Conservation (phyloP, 2,888 invertebrate species). For the Brachynemurus nebulosus region DNA sequence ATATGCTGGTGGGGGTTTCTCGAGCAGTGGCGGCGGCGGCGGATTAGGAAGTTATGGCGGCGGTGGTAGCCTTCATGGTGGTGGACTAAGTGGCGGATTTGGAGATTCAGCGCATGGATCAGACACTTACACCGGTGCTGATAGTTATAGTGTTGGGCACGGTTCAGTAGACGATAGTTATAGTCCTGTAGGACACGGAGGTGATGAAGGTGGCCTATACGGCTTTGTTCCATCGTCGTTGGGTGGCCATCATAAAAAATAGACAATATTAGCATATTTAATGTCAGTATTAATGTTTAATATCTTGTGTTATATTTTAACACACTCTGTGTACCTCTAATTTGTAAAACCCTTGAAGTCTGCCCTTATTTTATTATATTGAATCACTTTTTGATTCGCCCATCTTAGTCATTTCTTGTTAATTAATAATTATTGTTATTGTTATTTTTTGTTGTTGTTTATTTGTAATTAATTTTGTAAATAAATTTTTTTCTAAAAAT, state of each 20-base stretch:
- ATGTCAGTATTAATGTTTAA: not conserved
- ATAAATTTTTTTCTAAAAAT: too few species aligned
- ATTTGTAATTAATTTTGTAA: too few species aligned
- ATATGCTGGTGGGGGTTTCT: constrained; percentile 5
- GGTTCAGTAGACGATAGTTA: constrained; percentile 7
- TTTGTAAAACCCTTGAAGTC: too few species aligned
- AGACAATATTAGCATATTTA: not conserved
- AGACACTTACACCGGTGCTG: constrained; percentile 4
- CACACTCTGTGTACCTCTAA: too few species aligned
- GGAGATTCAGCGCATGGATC: not conserved
- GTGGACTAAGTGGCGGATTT: not conserved
- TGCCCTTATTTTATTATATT: too few species aligned
- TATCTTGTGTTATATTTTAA: not conserved
- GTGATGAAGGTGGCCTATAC: not conserved
- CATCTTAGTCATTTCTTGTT: too few species aligned
- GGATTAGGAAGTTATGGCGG: constrained; percentile 8
- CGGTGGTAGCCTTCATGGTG: not conserved
- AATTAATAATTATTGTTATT: too few species aligned
- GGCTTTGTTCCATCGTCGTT: not conserved
- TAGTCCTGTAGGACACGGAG: constrained; percentile 2
- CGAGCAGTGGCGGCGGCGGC: constrained; percentile 9
- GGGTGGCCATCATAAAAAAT: not conserved
- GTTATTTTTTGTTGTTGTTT: too few species aligned
- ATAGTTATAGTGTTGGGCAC: constrained; percentile 6
- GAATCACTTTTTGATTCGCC: too few species aligned